A percentile compares a stretch with the other conserved stretches of the same genome.
phyloP scores from a whole-genome alignment of 2,888 invertebrate species.

The Drosophila pegasa region DNA sequence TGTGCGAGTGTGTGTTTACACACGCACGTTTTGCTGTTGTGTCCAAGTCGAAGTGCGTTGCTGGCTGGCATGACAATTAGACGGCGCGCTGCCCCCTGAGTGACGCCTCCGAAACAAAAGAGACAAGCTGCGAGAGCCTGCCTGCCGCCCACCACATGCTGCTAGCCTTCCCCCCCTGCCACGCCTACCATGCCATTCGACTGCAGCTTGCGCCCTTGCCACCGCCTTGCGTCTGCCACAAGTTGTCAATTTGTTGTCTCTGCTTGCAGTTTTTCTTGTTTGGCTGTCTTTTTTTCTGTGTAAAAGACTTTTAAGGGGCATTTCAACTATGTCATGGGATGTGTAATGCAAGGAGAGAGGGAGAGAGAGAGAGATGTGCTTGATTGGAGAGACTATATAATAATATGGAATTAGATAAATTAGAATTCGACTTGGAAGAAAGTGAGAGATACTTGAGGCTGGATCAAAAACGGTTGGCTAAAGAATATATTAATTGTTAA shows the following conservation, averaged over 20 bases:
- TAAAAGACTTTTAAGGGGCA: neutral
- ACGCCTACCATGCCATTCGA: slow-evolving; percentile 1
- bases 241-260: slow-evolving; percentile 58
- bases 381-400: no score
- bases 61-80: slow-evolving; percentile 79
- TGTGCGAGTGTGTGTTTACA: neutral
- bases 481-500: no score
- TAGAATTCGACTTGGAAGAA: no score
- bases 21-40: slow-evolving; percentile 13
- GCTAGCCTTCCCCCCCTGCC: slow-evolving; percentile 1
- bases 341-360: no score
- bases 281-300: slow-evolving; percentile 5
- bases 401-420: no score
- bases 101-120: slow-evolving; percentile 74
- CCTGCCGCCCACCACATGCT: neutral
- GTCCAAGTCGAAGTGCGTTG: slow-evolving; percentile 60
- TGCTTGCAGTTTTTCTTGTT: slow-evolving; percentile 29
- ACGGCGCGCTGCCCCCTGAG: slow-evolving; percentile 64
- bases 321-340: neutral
- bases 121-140: slow-evolving; percentile 28
- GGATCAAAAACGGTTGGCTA: no score
- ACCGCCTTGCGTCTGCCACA: slow-evolving; percentile 31
- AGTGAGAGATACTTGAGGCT: no score
- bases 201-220: slow-evolving; percentile 6
- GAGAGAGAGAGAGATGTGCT: no score